Conservation (phyloP, 2,888 invertebrate species). For the Petrolisthes cinctipes region DNA sequence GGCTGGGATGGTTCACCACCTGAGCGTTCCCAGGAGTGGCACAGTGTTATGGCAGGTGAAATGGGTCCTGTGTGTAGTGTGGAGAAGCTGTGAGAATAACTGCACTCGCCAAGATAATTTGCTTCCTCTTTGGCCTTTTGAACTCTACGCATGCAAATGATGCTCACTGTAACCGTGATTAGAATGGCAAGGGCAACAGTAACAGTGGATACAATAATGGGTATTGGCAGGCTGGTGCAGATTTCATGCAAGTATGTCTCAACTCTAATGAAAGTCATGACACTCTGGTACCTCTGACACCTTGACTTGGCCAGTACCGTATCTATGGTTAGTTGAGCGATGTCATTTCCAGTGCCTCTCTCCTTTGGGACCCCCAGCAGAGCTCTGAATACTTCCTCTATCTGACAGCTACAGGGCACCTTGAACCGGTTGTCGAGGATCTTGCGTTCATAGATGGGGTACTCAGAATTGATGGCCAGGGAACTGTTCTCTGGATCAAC, state of each 20-base stretch:
- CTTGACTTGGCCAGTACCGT: not conserved
- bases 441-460: slow-evolving; percentile 45
- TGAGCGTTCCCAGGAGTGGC: slow-evolving; percentile 19
- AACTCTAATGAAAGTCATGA: slow-evolving; percentile 13
- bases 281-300: slow-evolving; percentile 18
- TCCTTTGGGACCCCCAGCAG: slow-evolving; percentile 33
- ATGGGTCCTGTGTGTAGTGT: slow-evolving; percentile 45
- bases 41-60: not conserved
- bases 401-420: slow-evolving; percentile 51
- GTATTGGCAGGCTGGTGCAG: slow-evolving; percentile 47
- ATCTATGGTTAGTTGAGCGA: not conserved
- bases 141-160: slow-evolving; percentile 49
- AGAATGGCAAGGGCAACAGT: slow-evolving; percentile 27
- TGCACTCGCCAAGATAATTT: slow-evolving; percentile 56
- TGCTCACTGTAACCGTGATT: slow-evolving; percentile 44
- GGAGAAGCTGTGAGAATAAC: slow-evolving; percentile 61
- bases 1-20: slow-evolving; percentile 28
- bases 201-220: slow-evolving; percentile 35
- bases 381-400: slow-evolving; percentile 26
- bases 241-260: slow-evolving; percentile 27
- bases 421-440: slow-evolving; percentile 59
- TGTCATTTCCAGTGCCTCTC: slow-evolving; percentile 16
- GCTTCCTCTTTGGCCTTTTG: slow-evolving; percentile 56
- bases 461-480: slow-evolving; percentile 38
- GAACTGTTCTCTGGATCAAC: slow-evolving; percentile 31